phyloP scores from a whole-genome alignment of 2,888 invertebrate genomes.

The Agrochola litura region DNA sequence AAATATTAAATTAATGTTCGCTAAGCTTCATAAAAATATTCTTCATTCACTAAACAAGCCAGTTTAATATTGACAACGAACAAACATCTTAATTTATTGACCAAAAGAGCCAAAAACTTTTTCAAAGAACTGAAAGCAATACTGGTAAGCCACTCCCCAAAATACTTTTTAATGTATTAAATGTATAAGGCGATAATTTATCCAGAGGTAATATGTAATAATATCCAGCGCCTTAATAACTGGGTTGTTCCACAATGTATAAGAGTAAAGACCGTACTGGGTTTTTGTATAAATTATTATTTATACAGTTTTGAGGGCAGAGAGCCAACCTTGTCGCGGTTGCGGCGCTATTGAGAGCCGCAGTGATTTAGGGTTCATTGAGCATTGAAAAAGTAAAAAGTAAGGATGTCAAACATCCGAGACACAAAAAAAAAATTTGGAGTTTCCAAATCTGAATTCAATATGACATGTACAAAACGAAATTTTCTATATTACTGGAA shows the following conservation, averaged over 20 bases:
- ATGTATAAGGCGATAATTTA: slow-evolving; percentile 59
- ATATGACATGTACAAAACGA: background rate
- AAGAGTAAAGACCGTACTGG: slow-evolving; percentile 59
- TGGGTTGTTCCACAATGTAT: slow-evolving; percentile 56
- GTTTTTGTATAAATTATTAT: slow-evolving; percentile 76
- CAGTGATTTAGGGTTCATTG: slow-evolving; percentile 65
- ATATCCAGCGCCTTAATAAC: slow-evolving; percentile 67
- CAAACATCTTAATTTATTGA: slow-evolving; percentile 33
- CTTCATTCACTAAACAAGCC: slow-evolving; percentile 27
- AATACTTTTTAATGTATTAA: slow-evolving; percentile 39
- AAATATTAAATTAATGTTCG: slow-evolving; percentile 19
- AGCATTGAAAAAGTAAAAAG: slow-evolving; percentile 19
- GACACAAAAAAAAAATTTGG: background rate
- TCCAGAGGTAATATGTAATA: slow-evolving; percentile 61
- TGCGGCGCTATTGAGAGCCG: slow-evolving; percentile 70
- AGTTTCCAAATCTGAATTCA: slow-evolving; percentile 2
- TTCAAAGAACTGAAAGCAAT: slow-evolving; percentile 38
- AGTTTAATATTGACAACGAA: slow-evolving; percentile 24
- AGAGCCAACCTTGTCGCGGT: slow-evolving; percentile 71
- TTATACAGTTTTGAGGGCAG: slow-evolving; percentile 74
- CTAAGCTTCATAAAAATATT: slow-evolving; percentile 1
- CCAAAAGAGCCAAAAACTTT: slow-evolving; percentile 28
- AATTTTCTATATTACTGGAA: background rate
- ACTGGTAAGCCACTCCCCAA: slow-evolving; percentile 36
- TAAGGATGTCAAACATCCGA: background rate